Percentiles rank a stretch among this genome's conserved stretches.
phyloP scores from a whole-genome alignment of 1,140 invertebrate species.

The Pseudoatta argentina region DNA sequence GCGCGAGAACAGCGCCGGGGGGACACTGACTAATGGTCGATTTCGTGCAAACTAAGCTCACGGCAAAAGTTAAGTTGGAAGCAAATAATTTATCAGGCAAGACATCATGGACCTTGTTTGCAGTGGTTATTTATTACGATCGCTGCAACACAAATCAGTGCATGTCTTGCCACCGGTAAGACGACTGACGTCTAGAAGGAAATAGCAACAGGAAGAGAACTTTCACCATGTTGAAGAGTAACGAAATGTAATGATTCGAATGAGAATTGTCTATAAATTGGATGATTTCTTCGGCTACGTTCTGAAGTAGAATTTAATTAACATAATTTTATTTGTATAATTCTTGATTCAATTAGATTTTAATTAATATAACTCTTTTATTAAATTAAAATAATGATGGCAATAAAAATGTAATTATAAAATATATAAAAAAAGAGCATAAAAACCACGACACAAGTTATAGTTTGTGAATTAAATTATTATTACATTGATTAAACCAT shows the following conservation, averaged over 20 bases:
- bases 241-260: not conserved
- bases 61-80: conserved; percentile 62
- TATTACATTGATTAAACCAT: too few species aligned
- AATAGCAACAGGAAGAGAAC: not conserved
- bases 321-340: not conserved
- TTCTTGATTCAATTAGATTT: conserved; percentile 15
- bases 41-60: conserved; percentile 53
- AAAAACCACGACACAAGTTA: too few species aligned
- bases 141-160: conserved; percentile 47
- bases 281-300: not conserved
- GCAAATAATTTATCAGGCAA: conserved; percentile 65
- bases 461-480: too few species aligned
- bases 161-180: not conserved
- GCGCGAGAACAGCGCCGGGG: conserved; percentile 39
- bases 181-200: not conserved
- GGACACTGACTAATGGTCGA: conserved; percentile 66
- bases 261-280: not conserved
- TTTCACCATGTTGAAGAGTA: not conserved
- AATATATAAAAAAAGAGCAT: too few species aligned
- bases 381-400: not conserved
- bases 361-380: not conserved
- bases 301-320: not conserved
- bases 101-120: conserved; percentile 56
- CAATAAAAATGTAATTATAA: not conserved
- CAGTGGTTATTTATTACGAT: conserved; percentile 60